phyloP scores from a whole-genome alignment of 2,888 invertebrate species.

The Hirtodrosophila confusa region DNA sequence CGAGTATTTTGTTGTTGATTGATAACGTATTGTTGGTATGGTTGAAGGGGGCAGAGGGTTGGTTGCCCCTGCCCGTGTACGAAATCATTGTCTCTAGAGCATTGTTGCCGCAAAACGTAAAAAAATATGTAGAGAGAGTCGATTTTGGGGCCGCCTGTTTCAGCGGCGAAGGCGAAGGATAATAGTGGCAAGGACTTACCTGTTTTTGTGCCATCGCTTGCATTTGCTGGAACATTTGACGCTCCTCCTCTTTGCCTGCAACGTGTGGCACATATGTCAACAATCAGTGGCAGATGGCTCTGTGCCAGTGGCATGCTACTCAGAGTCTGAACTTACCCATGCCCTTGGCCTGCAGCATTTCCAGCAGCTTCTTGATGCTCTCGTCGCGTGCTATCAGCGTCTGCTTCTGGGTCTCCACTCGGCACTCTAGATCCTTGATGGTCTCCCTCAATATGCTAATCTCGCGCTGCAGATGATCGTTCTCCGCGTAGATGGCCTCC shows the following conservation, averaged over 20 bases:
- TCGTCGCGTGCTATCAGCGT: slow-evolving; percentile 98
- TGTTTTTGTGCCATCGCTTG: slow-evolving; percentile 98
- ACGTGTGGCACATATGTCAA: background rate
- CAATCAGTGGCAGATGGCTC: background rate
- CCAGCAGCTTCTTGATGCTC: slow-evolving; percentile 98
- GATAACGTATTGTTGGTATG: slow-evolving; percentile 40
- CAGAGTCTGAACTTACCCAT: slow-evolving; percentile 89
- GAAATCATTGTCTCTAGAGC: slow-evolving; percentile 80
- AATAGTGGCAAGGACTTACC: slow-evolving; percentile 86
- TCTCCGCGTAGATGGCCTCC: slow-evolving; percentile 95
- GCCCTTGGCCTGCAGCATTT: slow-evolving; percentile 99
- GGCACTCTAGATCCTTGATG: slow-evolving; percentile 97
- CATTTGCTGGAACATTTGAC: slow-evolving; percentile 98
- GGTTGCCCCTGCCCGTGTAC: slow-evolving; percentile 49
- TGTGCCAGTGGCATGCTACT: no score
- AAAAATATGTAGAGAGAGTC: slow-evolving; percentile 39
- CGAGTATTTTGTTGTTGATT: slow-evolving; percentile 32
- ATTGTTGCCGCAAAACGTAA: slow-evolving; percentile 68
- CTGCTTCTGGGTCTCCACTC: slow-evolving; percentile 99
- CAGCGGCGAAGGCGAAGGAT: slow-evolving; percentile 21
- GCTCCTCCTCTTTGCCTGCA: slow-evolving; percentile 96
- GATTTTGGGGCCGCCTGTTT: slow-evolving; percentile 26
- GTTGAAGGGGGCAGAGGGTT: slow-evolving; percentile 18
- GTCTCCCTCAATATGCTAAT: slow-evolving; percentile 96
- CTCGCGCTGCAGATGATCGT: slow-evolving; percentile 96